Percentiles rank a stretch among this genome's conserved stretches.
Conservation (phyloP, 1,140 invertebrate species). For the Anoplolepis gracilipes region DNA sequence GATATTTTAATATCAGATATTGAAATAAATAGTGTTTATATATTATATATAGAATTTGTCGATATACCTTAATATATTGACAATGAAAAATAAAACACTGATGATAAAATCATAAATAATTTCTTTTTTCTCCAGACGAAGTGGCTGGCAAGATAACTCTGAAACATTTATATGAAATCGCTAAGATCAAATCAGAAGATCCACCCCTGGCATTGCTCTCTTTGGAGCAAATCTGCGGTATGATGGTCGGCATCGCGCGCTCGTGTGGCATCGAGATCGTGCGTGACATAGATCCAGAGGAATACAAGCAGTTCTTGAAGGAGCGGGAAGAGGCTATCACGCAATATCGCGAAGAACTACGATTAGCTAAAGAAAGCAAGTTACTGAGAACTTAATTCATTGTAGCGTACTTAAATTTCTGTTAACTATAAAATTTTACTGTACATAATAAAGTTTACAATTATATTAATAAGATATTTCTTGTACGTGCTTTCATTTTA, state of each 20-base stretch:
- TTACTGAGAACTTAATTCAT: conserved; percentile 91
- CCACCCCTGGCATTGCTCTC: conserved; percentile 89
- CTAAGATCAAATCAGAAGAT: conserved; percentile 96
- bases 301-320: conserved; percentile 94
- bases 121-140: conserved; percentile 88
- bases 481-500: background rate
- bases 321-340: conserved; percentile 91
- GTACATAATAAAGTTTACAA: conserved; percentile 20
- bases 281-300: conserved; percentile 91
- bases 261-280: conserved; percentile 96
- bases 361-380: conserved; percentile 96
- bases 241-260: conserved; percentile 91
- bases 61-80: background rate
- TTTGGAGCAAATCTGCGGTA: conserved; percentile 92
- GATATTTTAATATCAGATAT: background rate
- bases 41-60: too few relatives aligned
- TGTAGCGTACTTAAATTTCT: background rate
- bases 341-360: conserved; percentile 91
- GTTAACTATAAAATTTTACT: background rate
- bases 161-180: conserved; percentile 99
- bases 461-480: background rate
- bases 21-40: background rate
- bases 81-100: background rate
- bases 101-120: background rate
- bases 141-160: conserved; percentile 95